Evolutionary conservation across 2,113 vertebrate genomes (phyloP).

Genomic region (Petroica traversi): DNA sequence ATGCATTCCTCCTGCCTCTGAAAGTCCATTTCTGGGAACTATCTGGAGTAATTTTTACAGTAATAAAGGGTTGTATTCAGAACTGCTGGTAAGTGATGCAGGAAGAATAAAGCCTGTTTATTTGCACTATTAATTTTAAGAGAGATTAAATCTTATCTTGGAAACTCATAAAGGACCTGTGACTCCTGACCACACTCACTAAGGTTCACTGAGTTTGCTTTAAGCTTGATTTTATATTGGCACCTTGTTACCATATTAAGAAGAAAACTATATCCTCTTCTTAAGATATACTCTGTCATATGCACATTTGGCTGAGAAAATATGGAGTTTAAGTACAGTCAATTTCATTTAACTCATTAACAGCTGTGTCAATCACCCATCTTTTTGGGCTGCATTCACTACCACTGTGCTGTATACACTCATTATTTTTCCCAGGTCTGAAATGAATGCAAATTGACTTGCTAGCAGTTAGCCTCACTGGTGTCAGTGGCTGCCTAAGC

Average conservation of each 20-base stretch:
- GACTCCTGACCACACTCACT: not conserved
- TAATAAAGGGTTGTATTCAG: not conserved
- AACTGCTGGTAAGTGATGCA: not conserved
- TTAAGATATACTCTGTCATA: not conserved
- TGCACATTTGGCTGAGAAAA: not conserved
- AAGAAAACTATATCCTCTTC: not conserved
- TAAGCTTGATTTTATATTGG: not conserved
- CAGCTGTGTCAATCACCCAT: not conserved
- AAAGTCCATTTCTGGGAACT: not conserved
- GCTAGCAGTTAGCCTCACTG: not conserved
- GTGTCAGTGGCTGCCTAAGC: not conserved
- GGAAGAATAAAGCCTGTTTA: not conserved
- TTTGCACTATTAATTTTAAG: not conserved
- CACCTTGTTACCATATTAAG: not conserved
- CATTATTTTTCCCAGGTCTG: not conserved
- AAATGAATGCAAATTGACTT: not conserved
- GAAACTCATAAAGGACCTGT: not conserved
- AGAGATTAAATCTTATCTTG: not conserved
- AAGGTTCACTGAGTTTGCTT: no score
- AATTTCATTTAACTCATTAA: not conserved
- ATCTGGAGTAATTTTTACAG: not conserved
- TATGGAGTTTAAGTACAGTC: not conserved
- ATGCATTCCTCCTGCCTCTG: not conserved
- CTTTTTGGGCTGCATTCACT: not conserved
- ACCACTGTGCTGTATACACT: not conserved